Base-by-base conservation (phyloP, 2,797 vertebrate genomes). In the Sebastes itinus region DNA sequence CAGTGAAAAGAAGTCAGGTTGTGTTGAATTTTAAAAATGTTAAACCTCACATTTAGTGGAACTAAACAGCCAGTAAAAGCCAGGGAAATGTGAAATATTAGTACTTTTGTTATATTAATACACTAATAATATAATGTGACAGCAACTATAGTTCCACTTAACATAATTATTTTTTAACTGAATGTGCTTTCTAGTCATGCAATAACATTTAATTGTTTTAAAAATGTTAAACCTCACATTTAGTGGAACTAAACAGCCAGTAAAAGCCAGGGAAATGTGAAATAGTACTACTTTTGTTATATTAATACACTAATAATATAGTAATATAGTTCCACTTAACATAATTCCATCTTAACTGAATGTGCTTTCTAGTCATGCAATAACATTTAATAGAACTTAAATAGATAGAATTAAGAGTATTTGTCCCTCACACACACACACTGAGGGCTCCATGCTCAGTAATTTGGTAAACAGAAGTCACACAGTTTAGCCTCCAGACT, bases 381-480 rank as follows among this genome's bases (percentile, higher is more conserved):
- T 52, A n/a, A 25, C 9, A 12, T 62, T 7, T 38, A 63, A 35
- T 63, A 35, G 11, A 63, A 63, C 0, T 42, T 0, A 16, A 56
- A 65, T 25, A 49, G 18, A 72, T 20, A 32, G 4, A 56, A 56
- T 55, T 32, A 14, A 28, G 4, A 30, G 23, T 25, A 27, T 46
- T 20, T 75, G 27, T 65, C 52, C 16, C 20, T 27, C 61, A 64
- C 72, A 46, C 35, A 59, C 59, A 74, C 60, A 74, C 27, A 82
- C 18, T 23, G 5, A 58, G 2, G 55, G n/a, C 42, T 76, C 32
- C 64, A 72, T 72, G 52, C 73, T 74, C 30, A 71, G 77, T 85
- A 23, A 87, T 66, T 81, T 76, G 58, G 59, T 77, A 18, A 80
- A 77, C 63, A 79, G 13, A 75, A 84, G 76, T 52, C 62, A 33